A percentile compares a stretch with the other conserved stretches of the same genome.
Evolutionary conservation across 2,888 invertebrate species (phyloP).

Genomic region (Phanerotoma sp.): DNA sequence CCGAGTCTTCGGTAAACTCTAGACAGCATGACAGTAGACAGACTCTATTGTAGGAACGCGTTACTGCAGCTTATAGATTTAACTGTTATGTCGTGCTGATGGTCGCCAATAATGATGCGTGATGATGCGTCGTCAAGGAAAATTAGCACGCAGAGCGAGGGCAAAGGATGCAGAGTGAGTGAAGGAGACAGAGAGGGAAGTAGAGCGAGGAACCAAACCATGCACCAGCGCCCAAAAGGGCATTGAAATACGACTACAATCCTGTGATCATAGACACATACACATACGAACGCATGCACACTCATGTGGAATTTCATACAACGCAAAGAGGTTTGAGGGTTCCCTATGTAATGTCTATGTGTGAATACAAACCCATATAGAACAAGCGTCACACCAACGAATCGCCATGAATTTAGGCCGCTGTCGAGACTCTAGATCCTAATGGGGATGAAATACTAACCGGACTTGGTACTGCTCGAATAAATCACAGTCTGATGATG

Average conservation of each 20-base stretch:
- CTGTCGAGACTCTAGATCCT: constrained; percentile 33
- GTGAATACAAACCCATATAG: constrained; percentile 1
- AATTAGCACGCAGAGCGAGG: constrained; percentile 42
- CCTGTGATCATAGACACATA: constrained; percentile 21
- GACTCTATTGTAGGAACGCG: constrained; percentile 9
- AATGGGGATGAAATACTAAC: constrained; percentile 35
- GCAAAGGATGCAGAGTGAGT: constrained; percentile 40
- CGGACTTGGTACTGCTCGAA: constrained; percentile 29
- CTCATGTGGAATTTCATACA: background rate
- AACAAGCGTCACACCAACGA: constrained; percentile 28
- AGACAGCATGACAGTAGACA: constrained; percentile 28
- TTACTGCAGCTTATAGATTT: constrained; percentile 46
- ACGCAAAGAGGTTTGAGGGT: background rate
- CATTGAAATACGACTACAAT: constrained; percentile 21
- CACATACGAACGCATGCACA: too few relatives aligned
- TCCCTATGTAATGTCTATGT: background rate
- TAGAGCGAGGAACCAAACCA: constrained; percentile 25
- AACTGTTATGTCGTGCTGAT: constrained; percentile 41
- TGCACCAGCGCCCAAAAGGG: background rate
- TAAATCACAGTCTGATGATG: constrained; percentile 19
- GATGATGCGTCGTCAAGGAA: constrained; percentile 49
- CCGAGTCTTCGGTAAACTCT: background rate
- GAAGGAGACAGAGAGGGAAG: constrained; percentile 45
- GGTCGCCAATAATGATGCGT: constrained; percentile 54
- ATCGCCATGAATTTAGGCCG: constrained; percentile 35